A percentile compares a stretch with the other conserved stretches of the same genome.
These are phyloP conservation scores for Hipposideros armiger DNA, from an alignment of 2,113 vertebrate genomes.

Conservation along the genomic window DNA sequence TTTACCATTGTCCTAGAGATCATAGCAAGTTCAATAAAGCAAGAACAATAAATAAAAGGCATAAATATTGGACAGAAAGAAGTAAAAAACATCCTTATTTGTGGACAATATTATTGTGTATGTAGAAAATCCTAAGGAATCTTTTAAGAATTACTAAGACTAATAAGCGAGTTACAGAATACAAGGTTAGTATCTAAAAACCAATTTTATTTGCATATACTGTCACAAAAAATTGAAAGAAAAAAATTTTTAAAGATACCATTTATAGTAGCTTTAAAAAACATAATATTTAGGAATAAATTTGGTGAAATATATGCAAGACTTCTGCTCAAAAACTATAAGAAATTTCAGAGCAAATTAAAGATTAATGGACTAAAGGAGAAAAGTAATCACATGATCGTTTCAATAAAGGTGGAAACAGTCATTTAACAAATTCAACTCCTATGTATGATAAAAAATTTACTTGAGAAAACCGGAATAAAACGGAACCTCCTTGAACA, in stretches of 20 bases:
- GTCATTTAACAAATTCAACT: not conserved
- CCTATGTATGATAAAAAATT: not conserved
- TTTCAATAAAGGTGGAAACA: not conserved
- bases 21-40: not conserved
- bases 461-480: not conserved
- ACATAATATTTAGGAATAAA: not conserved
- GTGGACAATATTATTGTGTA: not conserved
- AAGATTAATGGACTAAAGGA: not conserved
- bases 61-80: not conserved
- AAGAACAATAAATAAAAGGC: not conserved
- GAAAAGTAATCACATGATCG: not conserved
- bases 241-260: not conserved
- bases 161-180: not conserved
- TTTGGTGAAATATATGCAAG: not conserved
- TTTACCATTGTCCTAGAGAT: not conserved
- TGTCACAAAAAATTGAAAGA: not conserved
- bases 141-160: not conserved
- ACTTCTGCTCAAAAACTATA: not conserved
- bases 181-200: not conserved
- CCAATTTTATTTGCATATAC: not conserved
- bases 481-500: not conserved
- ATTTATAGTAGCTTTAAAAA: not conserved
- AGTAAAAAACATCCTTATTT: not conserved
- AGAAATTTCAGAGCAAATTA: not conserved
- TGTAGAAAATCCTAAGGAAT: conserved; percentile 3